Percentiles rank a stretch among this genome's conserved stretches.
Conservation (phyloP, 2,113 vertebrate genomes). For the Cinclus cinclus region DNA sequence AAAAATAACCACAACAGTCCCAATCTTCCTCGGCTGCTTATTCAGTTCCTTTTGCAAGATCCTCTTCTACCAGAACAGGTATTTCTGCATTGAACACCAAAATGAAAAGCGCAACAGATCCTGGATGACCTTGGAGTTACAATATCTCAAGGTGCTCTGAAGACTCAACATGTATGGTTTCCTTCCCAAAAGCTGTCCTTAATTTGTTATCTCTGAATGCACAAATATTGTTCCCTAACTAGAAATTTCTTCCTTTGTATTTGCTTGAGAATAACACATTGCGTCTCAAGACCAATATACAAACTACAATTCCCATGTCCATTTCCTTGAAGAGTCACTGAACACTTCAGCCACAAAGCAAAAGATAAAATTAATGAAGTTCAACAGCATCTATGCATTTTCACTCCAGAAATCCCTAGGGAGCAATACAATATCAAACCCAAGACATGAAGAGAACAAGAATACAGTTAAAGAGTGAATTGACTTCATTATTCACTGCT, state of each 20-base stretch:
- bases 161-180: neutral
- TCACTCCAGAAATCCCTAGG: neutral
- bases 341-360: neutral
- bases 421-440: neutral
- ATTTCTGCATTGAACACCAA: neutral
- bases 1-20: neutral
- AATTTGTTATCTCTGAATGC: neutral
- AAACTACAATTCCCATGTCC: neutral
- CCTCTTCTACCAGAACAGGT: neutral
- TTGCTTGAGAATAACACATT: neutral
- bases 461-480: neutral
- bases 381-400: neutral
- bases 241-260: neutral
- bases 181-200: neutral
- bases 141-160: neutral
- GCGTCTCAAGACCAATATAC: neutral
- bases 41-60: neutral
- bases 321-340: neutral
- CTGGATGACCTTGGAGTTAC: neutral
- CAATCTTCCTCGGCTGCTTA: neutral
- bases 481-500: neutral
- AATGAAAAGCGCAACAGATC: neutral
- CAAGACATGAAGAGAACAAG: neutral
- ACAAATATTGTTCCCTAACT: neutral
- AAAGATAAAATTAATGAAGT: neutral